Percentiles rank a stretch among this genome's conserved stretches.
Conservation (phyloP, 2,113 vertebrate species). For the Ginglymostoma cirratum region DNA sequence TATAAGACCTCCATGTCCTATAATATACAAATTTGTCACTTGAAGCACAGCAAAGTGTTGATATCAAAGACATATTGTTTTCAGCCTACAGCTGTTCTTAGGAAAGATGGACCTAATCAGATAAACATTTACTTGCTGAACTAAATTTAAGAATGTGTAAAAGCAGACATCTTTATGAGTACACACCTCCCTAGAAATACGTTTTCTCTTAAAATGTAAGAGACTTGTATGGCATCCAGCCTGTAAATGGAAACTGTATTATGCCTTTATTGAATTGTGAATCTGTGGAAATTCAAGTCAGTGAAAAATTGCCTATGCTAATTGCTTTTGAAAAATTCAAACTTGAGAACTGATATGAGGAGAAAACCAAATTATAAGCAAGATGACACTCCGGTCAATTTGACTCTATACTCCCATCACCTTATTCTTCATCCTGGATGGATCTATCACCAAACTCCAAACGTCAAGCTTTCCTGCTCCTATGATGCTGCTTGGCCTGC, state of each 20-base stretch:
- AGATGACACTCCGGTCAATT: neutral
- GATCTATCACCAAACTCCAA: neutral
- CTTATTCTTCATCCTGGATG: neutral
- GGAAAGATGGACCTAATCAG: neutral
- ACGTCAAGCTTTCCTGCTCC: too few species aligned
- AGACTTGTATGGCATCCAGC: neutral
- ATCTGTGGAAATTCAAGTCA: neutral
- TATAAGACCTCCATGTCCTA: neutral
- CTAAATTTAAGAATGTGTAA: neutral
- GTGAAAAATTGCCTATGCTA: too few species aligned
- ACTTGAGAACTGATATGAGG: neutral
- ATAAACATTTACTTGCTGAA: neutral
- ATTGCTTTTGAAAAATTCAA: neutral
- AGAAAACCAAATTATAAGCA: neutral
- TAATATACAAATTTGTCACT: neutral
- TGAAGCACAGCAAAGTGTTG: neutral
- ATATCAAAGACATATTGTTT: neutral
- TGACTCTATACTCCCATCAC: neutral
- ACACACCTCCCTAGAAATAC: neutral
- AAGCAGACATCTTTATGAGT: neutral
- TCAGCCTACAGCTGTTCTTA: neutral
- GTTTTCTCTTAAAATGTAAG: neutral
- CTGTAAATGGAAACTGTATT: neutral
- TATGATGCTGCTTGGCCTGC: too few species aligned
- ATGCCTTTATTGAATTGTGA: conserved; percentile 1